Base-by-base conservation (phyloP, 1,140 invertebrate genomes). In the Caenorhabditis briggsae region DNA sequence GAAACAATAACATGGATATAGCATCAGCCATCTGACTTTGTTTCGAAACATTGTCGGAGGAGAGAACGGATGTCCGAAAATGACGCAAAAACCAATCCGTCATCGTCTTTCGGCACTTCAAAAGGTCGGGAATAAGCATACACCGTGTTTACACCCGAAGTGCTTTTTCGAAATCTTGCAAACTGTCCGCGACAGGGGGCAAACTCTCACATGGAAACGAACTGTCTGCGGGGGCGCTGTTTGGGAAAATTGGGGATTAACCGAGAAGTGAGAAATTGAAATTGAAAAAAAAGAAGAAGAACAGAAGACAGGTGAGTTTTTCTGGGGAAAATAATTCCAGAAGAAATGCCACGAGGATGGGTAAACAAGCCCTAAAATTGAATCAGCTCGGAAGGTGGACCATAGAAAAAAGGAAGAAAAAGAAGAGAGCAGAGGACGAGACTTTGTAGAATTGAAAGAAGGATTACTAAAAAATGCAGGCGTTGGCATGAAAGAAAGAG, bases 71-170 rank as follows among this genome's bases (percentile, higher is more conserved):
- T 78, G 46, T 78, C 70, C 70, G 70, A 78, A 78, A 78, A 78
- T 78, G 70, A 78, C 70, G 70, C 70, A 78, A 78, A n/a, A 50
- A 6, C 70, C 70, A 41, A 78, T 78, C 70, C 70, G 46, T 78
- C 70, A 78, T 78, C 18, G 43, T 78, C 70, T 78, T 50, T 78
- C 70, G 46, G 70, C 70, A 78, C 70, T 78, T 78, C 70, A 78
- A 78, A 78, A 78, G 70, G 46, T 50, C 70, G 70, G 70, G 46
- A 48, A 78, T 23, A 53, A 23, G 70, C 46, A 18, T 14, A 78
- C 70, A 78, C 43, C 70, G 70, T 78, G 70, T 78, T 78, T 78
- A 78, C 70, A 78, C 70, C 70, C 70, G 14, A 50, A 50, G 14
- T 25, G 46, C 70, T 78, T 50, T 78, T 78, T 50, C 70, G n/a